Base-by-base conservation (phyloP, 2,888 invertebrate genomes). In the Sicus ferrugineus region DNA sequence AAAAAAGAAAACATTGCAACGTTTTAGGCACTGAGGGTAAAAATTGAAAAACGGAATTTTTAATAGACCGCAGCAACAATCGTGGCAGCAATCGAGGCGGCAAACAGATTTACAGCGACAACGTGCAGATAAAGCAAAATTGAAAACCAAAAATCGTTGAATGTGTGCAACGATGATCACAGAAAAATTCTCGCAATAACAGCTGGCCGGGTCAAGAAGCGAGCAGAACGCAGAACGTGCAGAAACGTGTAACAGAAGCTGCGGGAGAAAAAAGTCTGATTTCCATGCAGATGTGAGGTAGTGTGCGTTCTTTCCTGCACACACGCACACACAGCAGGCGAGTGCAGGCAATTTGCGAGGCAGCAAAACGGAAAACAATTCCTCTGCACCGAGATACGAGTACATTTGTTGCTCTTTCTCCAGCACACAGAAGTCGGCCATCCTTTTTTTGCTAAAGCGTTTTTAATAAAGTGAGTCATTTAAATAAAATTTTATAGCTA, bases 91-190 rank as follows among this genome's bases (percentile, higher is more conserved):
- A n/a, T 19, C 26, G 26, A 62, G 28, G 28, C 19, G 26, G 21
- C 42, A 19, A 48, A 66, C 19, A 67, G 30, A 68, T 34, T 68
- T 65, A 62, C 61, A 62, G 63, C 54, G 72, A 70, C 75, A 75
- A 77, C 77, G 77, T 74, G 75, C 9, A 54, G 26, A 68, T 73
- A 38, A 46, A 69, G 56, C n/a, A 64, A 67, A 72, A 65, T 31
- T 34, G 28, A 70, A 72, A 72, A 31, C 34, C 11, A 54, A 54
- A 54, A 9, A 54, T 3, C 6, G 9, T n/a, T n/a, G 54, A 28
- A 74, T 75, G 77, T 79, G 75, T 77, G 77, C 70, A 58, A 67
- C 75, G 78, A 79, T 79, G 79, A 79, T 79, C 77, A 76, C 76
- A 78, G 4, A 42, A 38, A 9, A 23, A 5, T n/a, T n/a, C n/a